Conservation (phyloP, 2,113 vertebrate genomes). For the Paedocypris sp. region DNA sequence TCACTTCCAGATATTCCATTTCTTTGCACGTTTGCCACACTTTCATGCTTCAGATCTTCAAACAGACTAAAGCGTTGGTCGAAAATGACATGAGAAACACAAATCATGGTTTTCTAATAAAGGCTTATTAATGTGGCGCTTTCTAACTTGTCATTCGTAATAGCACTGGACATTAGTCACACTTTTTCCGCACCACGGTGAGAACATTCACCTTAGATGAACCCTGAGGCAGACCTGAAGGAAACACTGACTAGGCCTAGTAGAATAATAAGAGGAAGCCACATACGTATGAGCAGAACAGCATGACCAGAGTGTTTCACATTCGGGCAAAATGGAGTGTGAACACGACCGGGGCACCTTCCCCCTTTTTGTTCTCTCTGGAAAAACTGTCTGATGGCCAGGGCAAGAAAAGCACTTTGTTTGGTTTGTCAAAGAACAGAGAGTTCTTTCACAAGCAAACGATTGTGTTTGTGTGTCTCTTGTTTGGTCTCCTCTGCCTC, state of each 20-base stretch:
- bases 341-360: neutral
- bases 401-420: conserved; percentile 24
- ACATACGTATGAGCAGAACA: neutral
- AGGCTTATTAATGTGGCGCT: too few species aligned
- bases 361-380: conserved; percentile 6
- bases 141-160: too few species aligned
- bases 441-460: conserved; percentile 53
- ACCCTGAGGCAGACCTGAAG: too few species aligned
- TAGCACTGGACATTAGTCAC: too few species aligned
- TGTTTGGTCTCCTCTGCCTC: conserved; percentile 16
- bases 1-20: too few species aligned
- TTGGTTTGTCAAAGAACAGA: conserved; percentile 50
- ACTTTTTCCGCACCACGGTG: too few species aligned
- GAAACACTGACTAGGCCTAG: neutral
- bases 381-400: conserved; percentile 1
- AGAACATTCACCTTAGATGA: too few species aligned
- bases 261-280: conserved; percentile 17
- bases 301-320: neutral
- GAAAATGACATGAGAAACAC: too few species aligned
- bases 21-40: too few species aligned
- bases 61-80: too few species aligned
- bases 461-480: conserved; percentile 42
- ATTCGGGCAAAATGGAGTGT: neutral
- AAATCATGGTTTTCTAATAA: too few species aligned
- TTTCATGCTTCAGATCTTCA: too few species aligned